Evolutionary conservation across 2,888 invertebrate species (phyloP).

Genomic region (Craniophora ligustri): DNA sequence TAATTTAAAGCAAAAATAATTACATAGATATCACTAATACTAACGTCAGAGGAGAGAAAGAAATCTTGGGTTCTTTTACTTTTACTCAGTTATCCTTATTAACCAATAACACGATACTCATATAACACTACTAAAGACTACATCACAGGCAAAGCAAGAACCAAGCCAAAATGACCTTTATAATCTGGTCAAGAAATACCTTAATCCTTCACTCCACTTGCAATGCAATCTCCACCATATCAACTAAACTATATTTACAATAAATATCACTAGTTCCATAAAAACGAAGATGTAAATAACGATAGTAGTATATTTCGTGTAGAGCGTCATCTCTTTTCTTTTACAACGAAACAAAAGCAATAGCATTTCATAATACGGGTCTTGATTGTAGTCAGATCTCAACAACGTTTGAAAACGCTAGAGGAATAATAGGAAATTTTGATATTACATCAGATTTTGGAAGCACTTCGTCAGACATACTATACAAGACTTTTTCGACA

Average conservation of each 20-base stretch:
- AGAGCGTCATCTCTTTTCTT: neutral
- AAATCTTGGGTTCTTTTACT: too few relatives aligned
- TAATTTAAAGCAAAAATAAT: too few relatives aligned
- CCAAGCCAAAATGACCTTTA: neutral
- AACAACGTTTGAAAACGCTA: slow-evolving; percentile 39
- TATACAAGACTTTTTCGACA: slow-evolving; percentile 18
- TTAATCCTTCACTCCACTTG: slow-evolving; percentile 1
- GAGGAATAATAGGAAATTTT: slow-evolving; percentile 23
- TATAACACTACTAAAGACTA: slow-evolving; percentile 9
- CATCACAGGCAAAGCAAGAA: neutral
- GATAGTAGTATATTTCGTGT: neutral
- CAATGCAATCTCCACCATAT: slow-evolving; percentile 9
- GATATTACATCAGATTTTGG: slow-evolving; percentile 41
- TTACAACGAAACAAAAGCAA: neutral
- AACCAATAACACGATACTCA: slow-evolving; percentile 20
- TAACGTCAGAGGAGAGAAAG: too few relatives aligned
- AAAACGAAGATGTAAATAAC: slow-evolving; percentile 20
- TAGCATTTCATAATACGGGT: neutral
- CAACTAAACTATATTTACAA: slow-evolving; percentile 53
- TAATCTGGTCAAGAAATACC: neutral
- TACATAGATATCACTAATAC: too few relatives aligned
- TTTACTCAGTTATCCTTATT: too few relatives aligned
- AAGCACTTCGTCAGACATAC: slow-evolving; percentile 23
- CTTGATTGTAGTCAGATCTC: slow-evolving; percentile 51
- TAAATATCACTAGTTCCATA: slow-evolving; percentile 49